Evolutionary conservation across 2,888 invertebrate genomes (phyloP).

Genomic region (Torymus tubicola): DNA sequence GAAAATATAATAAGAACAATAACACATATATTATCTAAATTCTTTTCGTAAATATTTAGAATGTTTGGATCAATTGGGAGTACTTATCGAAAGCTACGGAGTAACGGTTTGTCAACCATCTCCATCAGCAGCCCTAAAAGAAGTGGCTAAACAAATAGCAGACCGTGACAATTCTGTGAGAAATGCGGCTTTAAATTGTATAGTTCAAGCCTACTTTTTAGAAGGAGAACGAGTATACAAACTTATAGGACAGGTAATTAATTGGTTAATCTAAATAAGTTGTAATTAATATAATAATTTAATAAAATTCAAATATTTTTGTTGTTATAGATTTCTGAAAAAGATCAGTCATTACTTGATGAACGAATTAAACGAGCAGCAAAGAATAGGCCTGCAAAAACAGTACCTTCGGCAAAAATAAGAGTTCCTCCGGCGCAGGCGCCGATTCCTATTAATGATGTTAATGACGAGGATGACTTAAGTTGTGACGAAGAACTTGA

Average conservation of each 20-base stretch:
- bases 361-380: conserved; percentile 96
- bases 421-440: conserved; percentile 68
- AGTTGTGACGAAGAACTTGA: conserved; percentile 74
- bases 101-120: conserved; percentile 89
- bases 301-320: conserved; percentile 30
- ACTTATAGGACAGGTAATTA: conserved; percentile 88
- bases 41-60: conserved; percentile 77
- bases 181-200: conserved; percentile 95
- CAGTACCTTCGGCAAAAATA: conserved; percentile 77
- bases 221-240: conserved; percentile 95
- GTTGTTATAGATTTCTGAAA: conserved; percentile 86
- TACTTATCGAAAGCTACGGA: conserved; percentile 90
- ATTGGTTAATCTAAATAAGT: conserved; percentile 7
- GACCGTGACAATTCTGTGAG: conserved; percentile 97
- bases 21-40: too few relatives aligned
- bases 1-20: too few relatives aligned
- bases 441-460: conserved; percentile 74
- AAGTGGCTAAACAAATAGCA: conserved; percentile 95
- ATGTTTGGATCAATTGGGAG: conserved; percentile 94
- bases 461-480: conserved; percentile 71
- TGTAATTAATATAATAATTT: not conserved
- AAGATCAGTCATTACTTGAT: conserved; percentile 94
- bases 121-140: conserved; percentile 88
- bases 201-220: conserved; percentile 92
- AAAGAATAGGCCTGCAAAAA: conserved; percentile 80